These are phyloP conservation scores for Euura lappo DNA, from an alignment of 1,140 invertebrate species.

Conservation along the genomic window DNA sequence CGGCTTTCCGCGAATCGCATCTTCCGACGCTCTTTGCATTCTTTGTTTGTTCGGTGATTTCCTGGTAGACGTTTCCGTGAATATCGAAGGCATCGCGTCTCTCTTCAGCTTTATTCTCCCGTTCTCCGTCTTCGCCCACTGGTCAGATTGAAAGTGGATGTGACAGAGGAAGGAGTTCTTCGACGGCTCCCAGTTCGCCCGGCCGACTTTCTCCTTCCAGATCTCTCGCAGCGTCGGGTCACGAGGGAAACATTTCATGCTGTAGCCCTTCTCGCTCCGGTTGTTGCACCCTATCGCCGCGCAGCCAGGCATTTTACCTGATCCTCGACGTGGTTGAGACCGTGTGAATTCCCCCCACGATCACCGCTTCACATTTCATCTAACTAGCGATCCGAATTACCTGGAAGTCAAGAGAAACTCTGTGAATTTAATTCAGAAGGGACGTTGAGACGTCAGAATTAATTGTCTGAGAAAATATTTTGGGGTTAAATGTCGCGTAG, in stretches of 20 bases:
- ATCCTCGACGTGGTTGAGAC: too few species aligned
- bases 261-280: constrained; percentile 55
- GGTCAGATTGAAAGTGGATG: constrained; percentile 47
- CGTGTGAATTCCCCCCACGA: too few species aligned
- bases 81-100: constrained; percentile 51
- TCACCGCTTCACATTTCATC: too few species aligned
- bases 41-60: constrained; percentile 49
- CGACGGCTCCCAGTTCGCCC: constrained; percentile 54
- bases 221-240: constrained; percentile 48
- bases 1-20: not conserved
- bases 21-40: constrained; percentile 18
- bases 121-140: constrained; percentile 46
- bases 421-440: too few species aligned
- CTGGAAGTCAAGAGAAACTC: too few species aligned
- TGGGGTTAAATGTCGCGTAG: too few species aligned
- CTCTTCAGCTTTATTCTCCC: constrained; percentile 50
- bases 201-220: constrained; percentile 52
- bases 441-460: too few species aligned
- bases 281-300: constrained; percentile 56
- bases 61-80: constrained; percentile 46
- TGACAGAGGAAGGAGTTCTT: constrained; percentile 56
- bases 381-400: too few species aligned
- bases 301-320: constrained; percentile 49
- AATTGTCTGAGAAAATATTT: too few species aligned
- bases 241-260: constrained; percentile 57